These are phyloP conservation scores for Drosophila lacertosa DNA, from an alignment of 1,140 invertebrate species.

Conservation along the genomic window DNA sequence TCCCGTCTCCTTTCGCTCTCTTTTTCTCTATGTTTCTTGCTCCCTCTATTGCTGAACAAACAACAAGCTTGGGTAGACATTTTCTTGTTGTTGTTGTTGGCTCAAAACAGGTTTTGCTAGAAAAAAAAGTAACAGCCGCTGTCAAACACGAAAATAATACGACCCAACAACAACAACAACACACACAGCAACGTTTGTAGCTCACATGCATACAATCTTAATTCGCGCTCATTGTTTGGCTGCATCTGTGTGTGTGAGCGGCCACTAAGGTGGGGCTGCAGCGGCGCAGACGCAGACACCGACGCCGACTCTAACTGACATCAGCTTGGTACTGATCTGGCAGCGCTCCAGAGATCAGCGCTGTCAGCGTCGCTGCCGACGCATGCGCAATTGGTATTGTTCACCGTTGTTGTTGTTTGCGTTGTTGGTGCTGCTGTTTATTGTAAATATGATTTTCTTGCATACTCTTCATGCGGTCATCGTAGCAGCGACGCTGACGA, in stretches of 20 bases:
- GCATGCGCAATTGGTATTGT: conserved; percentile 27
- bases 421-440: conserved; percentile 21
- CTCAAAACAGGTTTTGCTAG: conserved; percentile 70
- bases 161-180: conserved; percentile 16
- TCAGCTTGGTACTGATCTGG: conserved; percentile 37
- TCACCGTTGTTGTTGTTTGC: conserved; percentile 22
- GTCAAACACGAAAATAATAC: conserved; percentile 59
- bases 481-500: conserved; percentile 40
- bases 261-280: conserved; percentile 66
- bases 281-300: not conserved
- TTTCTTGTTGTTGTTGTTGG: conserved; percentile 44
- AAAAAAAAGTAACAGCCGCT: conserved; percentile 52
- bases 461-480: conserved; percentile 54
- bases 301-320: conserved; percentile 22
- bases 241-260: conserved; percentile 25
- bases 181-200: conserved; percentile 15
- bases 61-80: conserved; percentile 38
- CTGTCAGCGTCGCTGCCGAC: conserved; percentile 37
- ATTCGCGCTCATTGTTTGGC: conserved; percentile 70
- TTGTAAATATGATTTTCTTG: conserved; percentile 11
- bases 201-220: conserved; percentile 36
- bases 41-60: conserved; percentile 17
- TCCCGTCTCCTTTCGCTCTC: too few relatives aligned
- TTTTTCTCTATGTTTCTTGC: not conserved
- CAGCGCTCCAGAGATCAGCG: conserved; percentile 26